These are phyloP conservation scores for Lasioglossum marginatum DNA, from an alignment of 2,888 invertebrate genomes.

Conservation along the genomic window DNA sequence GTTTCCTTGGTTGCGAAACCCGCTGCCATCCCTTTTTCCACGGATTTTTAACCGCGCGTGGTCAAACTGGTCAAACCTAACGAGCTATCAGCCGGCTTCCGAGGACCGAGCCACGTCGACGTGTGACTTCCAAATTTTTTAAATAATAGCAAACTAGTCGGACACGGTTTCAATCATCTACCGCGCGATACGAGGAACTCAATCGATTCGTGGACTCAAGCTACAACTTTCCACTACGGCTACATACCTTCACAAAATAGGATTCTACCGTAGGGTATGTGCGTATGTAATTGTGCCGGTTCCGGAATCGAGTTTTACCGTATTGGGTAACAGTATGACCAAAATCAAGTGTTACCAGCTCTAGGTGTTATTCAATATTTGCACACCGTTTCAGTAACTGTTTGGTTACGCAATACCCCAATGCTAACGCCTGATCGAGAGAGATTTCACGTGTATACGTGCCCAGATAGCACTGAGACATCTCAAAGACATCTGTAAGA, in stretches of 20 bases:
- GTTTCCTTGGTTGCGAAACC: background rate
- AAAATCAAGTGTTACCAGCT: constrained; percentile 2
- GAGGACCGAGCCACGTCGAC: background rate
- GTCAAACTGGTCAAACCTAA: background rate
- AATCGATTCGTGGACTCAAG: constrained; percentile 15
- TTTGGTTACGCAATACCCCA: background rate
- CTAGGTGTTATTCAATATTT: background rate
- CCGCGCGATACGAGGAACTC: constrained; percentile 4
- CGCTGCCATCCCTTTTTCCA: background rate
- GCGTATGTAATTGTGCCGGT: constrained; percentile 23
- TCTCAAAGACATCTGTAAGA: too few species aligned
- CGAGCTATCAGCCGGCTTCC: background rate
- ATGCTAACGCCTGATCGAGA: too few species aligned
- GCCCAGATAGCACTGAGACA: too few species aligned
- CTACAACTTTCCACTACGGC: constrained; percentile 50
- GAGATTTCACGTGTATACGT: too few species aligned
- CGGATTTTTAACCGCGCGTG: background rate
- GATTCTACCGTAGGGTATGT: constrained; percentile 16
- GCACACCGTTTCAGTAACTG: background rate
- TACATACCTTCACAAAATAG: constrained; percentile 31
- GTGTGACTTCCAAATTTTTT: background rate
- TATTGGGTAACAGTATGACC: constrained; percentile 34
- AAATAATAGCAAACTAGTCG: too few species aligned
- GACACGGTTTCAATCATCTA: background rate
- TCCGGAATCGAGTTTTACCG: constrained; percentile 12